Conservation (phyloP, 37 sponge, comb jelly and placozoan species). For the Crambe crambe region DNA sequence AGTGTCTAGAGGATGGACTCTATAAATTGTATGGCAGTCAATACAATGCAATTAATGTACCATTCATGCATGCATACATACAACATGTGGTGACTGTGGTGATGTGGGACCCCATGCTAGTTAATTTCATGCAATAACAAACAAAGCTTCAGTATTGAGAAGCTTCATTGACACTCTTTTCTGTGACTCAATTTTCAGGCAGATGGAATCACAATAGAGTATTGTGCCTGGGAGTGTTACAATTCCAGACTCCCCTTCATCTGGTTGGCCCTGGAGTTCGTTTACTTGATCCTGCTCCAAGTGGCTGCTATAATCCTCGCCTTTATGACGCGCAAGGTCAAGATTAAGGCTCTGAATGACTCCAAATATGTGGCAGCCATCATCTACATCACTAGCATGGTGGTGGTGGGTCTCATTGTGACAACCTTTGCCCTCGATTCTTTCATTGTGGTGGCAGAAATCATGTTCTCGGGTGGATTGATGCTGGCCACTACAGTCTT, state of each 20-base stretch:
- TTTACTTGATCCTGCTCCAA: background rate
- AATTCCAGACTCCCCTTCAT: background rate
- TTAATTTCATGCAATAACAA: no score
- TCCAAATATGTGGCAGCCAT: background rate
- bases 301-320: background rate
- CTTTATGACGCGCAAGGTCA: background rate
- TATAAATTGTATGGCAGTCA: no score
- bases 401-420: background rate
- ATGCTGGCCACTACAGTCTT: background rate
- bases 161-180: no score
- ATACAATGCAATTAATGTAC: no score
- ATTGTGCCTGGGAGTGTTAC: background rate
- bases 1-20: no score
- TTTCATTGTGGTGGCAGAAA: background rate
- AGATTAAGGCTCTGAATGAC: background rate
- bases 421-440: background rate
- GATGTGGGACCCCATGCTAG: no score
- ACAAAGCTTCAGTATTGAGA: no score
- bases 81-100: no score
- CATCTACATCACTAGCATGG: background rate
- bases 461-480: background rate
- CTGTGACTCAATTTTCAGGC: background rate
- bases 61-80: no score
- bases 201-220: background rate
- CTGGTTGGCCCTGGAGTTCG: slow-evolving; percentile 1